A percentile compares a stretch with the other conserved stretches of the same genome.
phyloP scores from a whole-genome alignment of 2,888 invertebrate genomes.

The Gymnocheta viridis region DNA sequence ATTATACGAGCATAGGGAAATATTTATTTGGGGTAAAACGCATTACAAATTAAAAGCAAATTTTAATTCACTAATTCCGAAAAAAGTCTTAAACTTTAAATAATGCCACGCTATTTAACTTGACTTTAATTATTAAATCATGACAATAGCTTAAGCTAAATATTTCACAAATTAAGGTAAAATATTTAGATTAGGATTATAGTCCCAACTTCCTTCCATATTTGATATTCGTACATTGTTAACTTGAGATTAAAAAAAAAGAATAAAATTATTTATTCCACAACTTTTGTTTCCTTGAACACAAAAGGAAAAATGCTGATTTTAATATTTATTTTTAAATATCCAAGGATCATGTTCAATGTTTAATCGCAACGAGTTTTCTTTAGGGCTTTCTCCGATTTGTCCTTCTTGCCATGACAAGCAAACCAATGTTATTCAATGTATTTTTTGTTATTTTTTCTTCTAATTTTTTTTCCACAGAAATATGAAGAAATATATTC shows the following conservation, averaged over 20 bases:
- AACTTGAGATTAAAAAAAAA: background rate
- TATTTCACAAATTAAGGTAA: background rate
- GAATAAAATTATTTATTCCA: background rate
- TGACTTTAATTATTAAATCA: no score
- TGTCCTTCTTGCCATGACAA: conserved; percentile 49
- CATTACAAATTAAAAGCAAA: no score
- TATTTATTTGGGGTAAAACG: no score
- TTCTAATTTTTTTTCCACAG: background rate
- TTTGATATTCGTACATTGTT: background rate
- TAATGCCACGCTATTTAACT: no score
- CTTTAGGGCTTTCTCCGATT: conserved; percentile 57
- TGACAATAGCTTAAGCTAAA: no score
- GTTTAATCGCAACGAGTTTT: conserved; percentile 48
- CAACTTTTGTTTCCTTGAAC: background rate
- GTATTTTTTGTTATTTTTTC: conserved; percentile 3
- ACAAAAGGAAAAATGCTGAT: conserved; percentile 1
- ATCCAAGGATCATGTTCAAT: conserved; percentile 57
- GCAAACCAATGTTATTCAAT: conserved; percentile 48
- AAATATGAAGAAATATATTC: conserved; percentile 17
- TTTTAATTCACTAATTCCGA: no score
- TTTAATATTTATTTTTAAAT: conserved; percentile 55
- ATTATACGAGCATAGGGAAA: no score
- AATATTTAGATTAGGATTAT: background rate
- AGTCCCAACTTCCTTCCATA: background rate
- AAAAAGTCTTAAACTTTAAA: no score